Evolutionary conservation across 2,113 vertebrate genomes (phyloP).

Genomic region (Antechinus stuartii): DNA sequence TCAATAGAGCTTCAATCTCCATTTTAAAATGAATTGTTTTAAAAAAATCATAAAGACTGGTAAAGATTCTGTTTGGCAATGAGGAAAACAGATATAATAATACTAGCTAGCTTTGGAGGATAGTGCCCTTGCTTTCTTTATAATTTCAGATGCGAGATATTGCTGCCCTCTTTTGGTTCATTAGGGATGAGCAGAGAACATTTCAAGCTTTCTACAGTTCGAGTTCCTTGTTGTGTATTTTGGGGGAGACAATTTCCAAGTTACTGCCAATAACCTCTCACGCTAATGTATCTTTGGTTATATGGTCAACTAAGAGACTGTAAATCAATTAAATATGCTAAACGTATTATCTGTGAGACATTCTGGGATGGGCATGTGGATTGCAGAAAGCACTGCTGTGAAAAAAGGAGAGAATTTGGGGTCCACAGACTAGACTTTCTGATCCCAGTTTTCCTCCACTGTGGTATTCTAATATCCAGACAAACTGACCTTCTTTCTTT

Average conservation of each 20-base stretch:
- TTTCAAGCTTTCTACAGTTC: slow-evolving; percentile 30
- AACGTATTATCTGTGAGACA: not conserved
- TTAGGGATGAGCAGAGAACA: slow-evolving; percentile 1
- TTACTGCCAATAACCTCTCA: not conserved
- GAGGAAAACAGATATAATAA: slow-evolving; percentile 14
- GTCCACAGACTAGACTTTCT: not conserved
- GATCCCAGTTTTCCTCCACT: not conserved
- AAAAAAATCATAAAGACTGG: slow-evolving; percentile 31
- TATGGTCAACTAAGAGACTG: not conserved
- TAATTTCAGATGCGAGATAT: not conserved
- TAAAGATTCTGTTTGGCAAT: slow-evolving; percentile 13
- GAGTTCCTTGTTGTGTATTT: slow-evolving; percentile 40
- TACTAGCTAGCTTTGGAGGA: not conserved
- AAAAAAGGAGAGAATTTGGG: not conserved
- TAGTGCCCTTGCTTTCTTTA: not conserved
- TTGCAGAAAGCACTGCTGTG: not conserved
- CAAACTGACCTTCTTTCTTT: not conserved
- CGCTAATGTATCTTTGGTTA: not conserved
- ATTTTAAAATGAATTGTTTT: slow-evolving; percentile 13
- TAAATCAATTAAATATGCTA: not conserved
- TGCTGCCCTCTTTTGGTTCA: slow-evolving; percentile 80
- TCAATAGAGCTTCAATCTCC: slow-evolving; percentile 40
- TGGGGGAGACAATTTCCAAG: slow-evolving; percentile 24
- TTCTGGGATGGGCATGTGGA: not conserved
- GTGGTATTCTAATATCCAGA: not conserved